Percentiles rank a stretch among this genome's conserved stretches.
Evolutionary conservation across 2,888 invertebrate species (phyloP).

Genomic region (Mesochorus sp.): DNA sequence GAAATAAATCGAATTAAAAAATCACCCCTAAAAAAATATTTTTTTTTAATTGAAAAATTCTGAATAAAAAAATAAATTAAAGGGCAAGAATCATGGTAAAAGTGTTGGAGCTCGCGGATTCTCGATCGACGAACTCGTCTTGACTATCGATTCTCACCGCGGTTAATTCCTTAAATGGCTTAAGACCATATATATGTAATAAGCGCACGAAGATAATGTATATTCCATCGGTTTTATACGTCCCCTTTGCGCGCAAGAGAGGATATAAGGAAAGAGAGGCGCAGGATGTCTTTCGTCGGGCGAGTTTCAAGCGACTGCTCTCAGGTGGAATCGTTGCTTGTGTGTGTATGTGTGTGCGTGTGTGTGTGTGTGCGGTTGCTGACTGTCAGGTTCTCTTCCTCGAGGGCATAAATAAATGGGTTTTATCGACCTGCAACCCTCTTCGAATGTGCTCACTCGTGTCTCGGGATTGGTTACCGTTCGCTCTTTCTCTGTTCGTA

Average conservation of each 20-base stretch:
- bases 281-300: neutral
- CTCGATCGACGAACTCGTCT: slow-evolving; percentile 44
- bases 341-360: no score
- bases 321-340: slow-evolving; percentile 35
- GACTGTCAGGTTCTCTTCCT: slow-evolving; percentile 61
- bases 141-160: slow-evolving; percentile 54
- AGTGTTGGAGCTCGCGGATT: neutral
- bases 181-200: slow-evolving; percentile 5
- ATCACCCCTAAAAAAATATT: no score
- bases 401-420: slow-evolving; percentile 60
- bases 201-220: neutral
- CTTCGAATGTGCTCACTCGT: neutral
- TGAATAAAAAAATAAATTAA: slow-evolving; percentile 22
- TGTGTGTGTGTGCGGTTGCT: slow-evolving; percentile 56
- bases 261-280: no score
- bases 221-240: slow-evolving; percentile 1
- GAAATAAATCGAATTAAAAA: neutral
- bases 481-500: neutral
- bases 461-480: slow-evolving; percentile 27
- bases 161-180: slow-evolving; percentile 56
- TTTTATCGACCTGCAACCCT: slow-evolving; percentile 54
- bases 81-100: neutral
- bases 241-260: no score
- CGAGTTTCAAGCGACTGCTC: slow-evolving; percentile 37
- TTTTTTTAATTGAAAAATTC: no score